A percentile compares a stretch with the other conserved stretches of the same genome.
These are phyloP conservation scores for Chydorus sphaericus DNA, from an alignment of 2,888 invertebrate species.

Conservation along the genomic window DNA sequence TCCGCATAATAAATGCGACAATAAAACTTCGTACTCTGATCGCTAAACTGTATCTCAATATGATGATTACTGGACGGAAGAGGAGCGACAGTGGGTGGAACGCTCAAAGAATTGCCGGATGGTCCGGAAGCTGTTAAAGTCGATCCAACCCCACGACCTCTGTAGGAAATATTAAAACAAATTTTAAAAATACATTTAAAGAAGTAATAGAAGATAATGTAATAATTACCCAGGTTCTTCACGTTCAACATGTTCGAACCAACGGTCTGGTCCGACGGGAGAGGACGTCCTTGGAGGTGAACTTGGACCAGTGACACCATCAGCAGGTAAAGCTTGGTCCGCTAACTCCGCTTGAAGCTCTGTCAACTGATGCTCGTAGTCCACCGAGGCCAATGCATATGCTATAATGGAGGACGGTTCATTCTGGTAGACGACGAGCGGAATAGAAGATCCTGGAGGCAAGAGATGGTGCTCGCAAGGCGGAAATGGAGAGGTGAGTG, in stretches of 20 bases:
- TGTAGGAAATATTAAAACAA: not conserved
- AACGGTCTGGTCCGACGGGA: constrained; percentile 4
- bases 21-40: constrained; percentile 60
- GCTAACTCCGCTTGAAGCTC: constrained; percentile 26
- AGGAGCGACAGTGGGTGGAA: not conserved
- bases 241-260: constrained; percentile 6
- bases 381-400: constrained; percentile 55
- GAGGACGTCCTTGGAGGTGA: not conserved
- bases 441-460: constrained; percentile 40
- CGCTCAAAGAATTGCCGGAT: not conserved
- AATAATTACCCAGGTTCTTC: constrained; percentile 8
- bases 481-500: constrained; percentile 42
- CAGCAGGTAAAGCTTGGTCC: constrained; percentile 2
- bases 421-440: constrained; percentile 52
- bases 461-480: constrained; percentile 53
- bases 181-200: not conserved
- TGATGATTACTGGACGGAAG: constrained; percentile 20
- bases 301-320: not conserved
- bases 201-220: not conserved
- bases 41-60: constrained; percentile 37
- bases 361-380: constrained; percentile 49
- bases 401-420: constrained; percentile 76
- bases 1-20: constrained; percentile 83
- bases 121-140: not conserved
- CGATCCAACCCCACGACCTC: not conserved